A percentile compares a stretch with the other conserved stretches of the same genome.
These are phyloP conservation scores for Semotilus atromaculatus DNA, from an alignment of 2,797 vertebrate species.

Conservation along the genomic window DNA sequence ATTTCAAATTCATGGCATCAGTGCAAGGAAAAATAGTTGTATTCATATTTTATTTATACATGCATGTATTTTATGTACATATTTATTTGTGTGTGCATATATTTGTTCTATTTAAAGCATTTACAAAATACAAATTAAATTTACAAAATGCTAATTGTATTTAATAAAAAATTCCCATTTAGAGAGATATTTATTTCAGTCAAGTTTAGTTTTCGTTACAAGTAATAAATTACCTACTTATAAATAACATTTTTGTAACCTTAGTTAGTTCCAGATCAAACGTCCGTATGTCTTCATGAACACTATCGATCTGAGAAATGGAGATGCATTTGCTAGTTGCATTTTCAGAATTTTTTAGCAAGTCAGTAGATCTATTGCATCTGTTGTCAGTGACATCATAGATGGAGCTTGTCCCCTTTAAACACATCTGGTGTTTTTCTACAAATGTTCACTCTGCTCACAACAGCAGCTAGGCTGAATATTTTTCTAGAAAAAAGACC, in stretches of 20 bases:
- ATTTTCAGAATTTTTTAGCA: neutral
- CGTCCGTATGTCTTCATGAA: neutral
- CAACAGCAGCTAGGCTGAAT: neutral
- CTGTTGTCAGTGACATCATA: conserved; percentile 24
- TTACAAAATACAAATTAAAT: neutral
- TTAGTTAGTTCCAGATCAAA: neutral
- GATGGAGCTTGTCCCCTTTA: neutral
- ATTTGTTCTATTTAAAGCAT: neutral
- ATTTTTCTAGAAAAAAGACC: neutral
- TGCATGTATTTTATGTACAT: neutral
- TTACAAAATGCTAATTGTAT: neutral
- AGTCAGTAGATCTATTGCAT: conserved; percentile 10
- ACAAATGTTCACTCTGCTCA: neutral
- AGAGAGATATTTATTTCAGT: neutral
- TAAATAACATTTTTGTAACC: neutral
- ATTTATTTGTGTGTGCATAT: neutral
- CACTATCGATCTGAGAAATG: neutral
- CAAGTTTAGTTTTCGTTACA: no score
- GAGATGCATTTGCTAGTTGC: neutral
- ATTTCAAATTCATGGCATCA: neutral
- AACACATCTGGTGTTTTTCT: conserved; percentile 40
- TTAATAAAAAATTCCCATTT: neutral
- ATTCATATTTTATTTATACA: neutral
- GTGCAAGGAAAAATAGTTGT: neutral
- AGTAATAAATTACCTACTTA: neutral